A percentile compares a stretch with the other conserved stretches of the same genome.
phyloP scores from a whole-genome alignment of 2,797 vertebrate species.

The Pseudocheirus occidentalis region DNA sequence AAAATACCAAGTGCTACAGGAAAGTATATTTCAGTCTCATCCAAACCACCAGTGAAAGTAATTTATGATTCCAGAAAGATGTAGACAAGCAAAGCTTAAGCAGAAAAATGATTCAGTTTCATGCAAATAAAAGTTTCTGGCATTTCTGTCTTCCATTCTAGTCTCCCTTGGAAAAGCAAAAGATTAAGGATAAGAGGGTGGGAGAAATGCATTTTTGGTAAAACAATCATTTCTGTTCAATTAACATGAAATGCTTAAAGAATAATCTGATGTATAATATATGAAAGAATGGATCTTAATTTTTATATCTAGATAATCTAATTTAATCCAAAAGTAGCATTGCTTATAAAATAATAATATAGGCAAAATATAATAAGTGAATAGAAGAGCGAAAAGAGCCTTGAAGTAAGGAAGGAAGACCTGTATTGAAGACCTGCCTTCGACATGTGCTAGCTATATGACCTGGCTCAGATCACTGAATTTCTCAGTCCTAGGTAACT shows the following conservation, averaged over 20 bases:
- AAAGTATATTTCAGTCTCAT: slow-evolving; percentile 62
- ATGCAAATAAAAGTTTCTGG: slow-evolving; percentile 25
- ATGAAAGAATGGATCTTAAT: slow-evolving; percentile 34
- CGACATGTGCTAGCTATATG: not conserved
- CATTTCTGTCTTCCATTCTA: slow-evolving; percentile 27
- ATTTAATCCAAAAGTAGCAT: slow-evolving; percentile 31
- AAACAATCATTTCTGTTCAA: slow-evolving; percentile 1
- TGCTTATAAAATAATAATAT: slow-evolving; percentile 49
- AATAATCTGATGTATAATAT: slow-evolving; percentile 13
- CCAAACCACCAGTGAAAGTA: slow-evolving; percentile 58
- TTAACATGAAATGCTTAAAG: slow-evolving; percentile 27
- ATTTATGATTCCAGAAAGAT: slow-evolving; percentile 53
- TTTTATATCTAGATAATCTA: slow-evolving; percentile 20
- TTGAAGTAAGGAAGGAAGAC: not conserved
- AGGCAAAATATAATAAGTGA: not conserved
- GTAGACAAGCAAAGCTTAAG: slow-evolving; percentile 43
- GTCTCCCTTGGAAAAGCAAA: slow-evolving; percentile 24
- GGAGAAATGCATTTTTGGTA: slow-evolving; percentile 2
- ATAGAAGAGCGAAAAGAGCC: not conserved
- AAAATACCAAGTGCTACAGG: slow-evolving; percentile 45
- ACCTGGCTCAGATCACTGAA: not conserved
- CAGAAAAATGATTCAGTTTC: slow-evolving; percentile 61
- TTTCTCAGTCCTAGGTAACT: not conserved
- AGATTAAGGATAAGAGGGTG: not conserved
- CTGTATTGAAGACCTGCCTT: not conserved